Percentiles rank a stretch among this genome's conserved stretches.
phyloP scores from a whole-genome alignment of 2,113 vertebrate genomes.

The Lasiurus cinereus region DNA sequence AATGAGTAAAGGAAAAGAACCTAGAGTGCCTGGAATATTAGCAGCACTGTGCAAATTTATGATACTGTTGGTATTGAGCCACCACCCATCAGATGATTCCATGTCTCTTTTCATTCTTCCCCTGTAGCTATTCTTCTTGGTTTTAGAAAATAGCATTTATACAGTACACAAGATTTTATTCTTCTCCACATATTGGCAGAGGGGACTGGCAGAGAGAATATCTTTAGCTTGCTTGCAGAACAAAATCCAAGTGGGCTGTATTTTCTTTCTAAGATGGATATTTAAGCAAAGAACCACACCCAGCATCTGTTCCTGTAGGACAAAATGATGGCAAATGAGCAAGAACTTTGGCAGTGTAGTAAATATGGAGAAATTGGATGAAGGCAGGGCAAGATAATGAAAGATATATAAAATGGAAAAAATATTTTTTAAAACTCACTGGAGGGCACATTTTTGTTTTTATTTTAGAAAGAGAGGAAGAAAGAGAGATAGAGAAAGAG shows the following conservation, averaged over 20 bases:
- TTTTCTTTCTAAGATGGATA: not conserved
- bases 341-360: fast-evolving
- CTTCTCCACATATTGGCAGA: not conserved
- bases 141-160: slow-evolving; percentile 36
- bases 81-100: not conserved
- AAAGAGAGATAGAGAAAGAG: too few species aligned
- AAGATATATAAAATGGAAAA: not conserved
- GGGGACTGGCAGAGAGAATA: not conserved
- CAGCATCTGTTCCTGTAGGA: not conserved
- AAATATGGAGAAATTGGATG: not conserved
- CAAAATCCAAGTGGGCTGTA: not conserved
- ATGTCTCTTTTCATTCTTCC: not conserved
- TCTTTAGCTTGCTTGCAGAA: not conserved
- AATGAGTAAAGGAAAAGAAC: not conserved
- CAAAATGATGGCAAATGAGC: not conserved
- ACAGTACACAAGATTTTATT: not conserved
- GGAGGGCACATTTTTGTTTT: not conserved
- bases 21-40: too few species aligned
- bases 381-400: not conserved
- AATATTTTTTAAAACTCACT: not conserved
- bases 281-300: not conserved
- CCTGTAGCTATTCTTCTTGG: not conserved
- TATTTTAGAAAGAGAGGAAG: too few species aligned
- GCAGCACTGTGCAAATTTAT: not conserved
- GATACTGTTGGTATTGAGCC: not conserved